Conservation (phyloP, 2,113 vertebrate genomes). For the Oreochromis aureus region DNA sequence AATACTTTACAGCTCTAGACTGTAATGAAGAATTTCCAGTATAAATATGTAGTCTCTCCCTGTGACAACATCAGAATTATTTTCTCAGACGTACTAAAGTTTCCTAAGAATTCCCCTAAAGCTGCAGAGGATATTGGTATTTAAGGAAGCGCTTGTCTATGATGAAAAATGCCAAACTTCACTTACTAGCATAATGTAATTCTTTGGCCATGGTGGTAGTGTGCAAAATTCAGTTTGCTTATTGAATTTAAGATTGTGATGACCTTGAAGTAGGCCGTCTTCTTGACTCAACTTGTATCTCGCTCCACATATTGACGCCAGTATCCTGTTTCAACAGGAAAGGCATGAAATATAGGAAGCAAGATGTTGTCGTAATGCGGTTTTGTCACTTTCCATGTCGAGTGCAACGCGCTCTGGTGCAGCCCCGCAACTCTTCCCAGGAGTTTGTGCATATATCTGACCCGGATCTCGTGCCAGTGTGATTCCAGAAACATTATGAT, state of each 20-base stretch:
- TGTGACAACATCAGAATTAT: background rate
- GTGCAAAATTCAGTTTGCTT: background rate
- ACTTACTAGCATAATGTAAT: background rate
- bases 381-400: background rate
- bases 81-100: background rate
- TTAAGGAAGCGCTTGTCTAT: background rate
- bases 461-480: slow-evolving; percentile 26
- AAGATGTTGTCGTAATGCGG: background rate
- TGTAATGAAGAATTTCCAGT: background rate
- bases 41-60: background rate
- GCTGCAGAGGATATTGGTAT: background rate
- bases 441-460: slow-evolving; percentile 8
- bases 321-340: slow-evolving; percentile 1
- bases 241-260: background rate
- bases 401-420: background rate
- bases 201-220: background rate
- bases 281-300: background rate
- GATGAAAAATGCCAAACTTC: background rate
- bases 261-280: background rate
- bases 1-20: background rate
- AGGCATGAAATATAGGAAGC: background rate
- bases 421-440: background rate
- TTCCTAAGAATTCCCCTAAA: background rate
- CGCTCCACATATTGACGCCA: background rate
- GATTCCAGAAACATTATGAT: slow-evolving; percentile 33